Evolutionary conservation across 1,140 invertebrate genomes (phyloP).

Genomic region (Eriosoma lanigerum): DNA sequence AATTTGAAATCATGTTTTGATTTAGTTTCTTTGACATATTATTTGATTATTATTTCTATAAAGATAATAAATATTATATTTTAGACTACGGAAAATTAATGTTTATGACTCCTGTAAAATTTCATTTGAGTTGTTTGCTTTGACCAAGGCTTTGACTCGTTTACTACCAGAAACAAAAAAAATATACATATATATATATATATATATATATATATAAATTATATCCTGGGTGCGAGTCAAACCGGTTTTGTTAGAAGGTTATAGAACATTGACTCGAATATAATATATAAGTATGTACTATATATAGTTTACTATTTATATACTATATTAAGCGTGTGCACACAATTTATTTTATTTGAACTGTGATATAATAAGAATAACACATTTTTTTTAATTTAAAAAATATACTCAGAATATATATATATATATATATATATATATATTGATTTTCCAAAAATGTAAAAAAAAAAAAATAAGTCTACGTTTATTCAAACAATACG

Average conservation of each 20-base stretch:
- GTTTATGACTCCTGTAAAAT: neutral
- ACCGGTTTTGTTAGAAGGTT: slow-evolving; percentile 37
- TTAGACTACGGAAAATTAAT: neutral
- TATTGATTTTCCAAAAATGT: no score
- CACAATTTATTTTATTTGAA: neutral
- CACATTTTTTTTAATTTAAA: neutral
- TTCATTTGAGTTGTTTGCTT: neutral
- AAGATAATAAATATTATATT: neutral
- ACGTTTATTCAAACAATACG: no score
- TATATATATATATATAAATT: neutral
- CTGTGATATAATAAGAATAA: neutral
- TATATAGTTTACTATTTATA: neutral
- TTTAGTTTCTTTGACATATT: no score
- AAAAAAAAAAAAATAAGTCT: no score
- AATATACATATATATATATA: neutral
- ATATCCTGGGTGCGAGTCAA: neutral
- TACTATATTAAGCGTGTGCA: neutral
- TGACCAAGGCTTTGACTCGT: no score
- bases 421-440: no score
- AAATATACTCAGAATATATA: no score
- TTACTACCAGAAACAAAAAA: neutral
- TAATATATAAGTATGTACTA: neutral
- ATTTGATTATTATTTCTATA: no score
- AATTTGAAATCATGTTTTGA: no score
- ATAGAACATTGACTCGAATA: slow-evolving; percentile 34